phyloP scores from a whole-genome alignment of 2,888 invertebrate species.

The Ormia ochracea region DNA sequence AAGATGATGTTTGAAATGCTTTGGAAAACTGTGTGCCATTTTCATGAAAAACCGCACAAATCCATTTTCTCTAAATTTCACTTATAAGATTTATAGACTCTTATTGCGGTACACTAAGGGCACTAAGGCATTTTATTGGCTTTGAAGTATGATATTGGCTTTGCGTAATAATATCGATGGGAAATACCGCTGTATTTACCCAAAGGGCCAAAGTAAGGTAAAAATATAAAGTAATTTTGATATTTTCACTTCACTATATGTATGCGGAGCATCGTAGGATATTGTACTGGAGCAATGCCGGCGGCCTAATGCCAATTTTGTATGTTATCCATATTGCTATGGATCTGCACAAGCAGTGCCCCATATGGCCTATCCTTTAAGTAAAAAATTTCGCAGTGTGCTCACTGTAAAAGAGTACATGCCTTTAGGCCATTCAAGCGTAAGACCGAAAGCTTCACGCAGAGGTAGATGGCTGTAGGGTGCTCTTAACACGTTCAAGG shows the following conservation, averaged over 20 bases:
- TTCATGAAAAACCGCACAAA: too few species aligned
- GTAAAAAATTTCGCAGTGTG: slow-evolving; percentile 79
- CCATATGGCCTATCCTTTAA: slow-evolving; percentile 88
- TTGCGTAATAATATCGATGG: slow-evolving; percentile 88
- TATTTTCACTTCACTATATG: slow-evolving; percentile 92
- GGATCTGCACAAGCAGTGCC: slow-evolving; percentile 89
- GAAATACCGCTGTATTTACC: slow-evolving; percentile 93
- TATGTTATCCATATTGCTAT: slow-evolving; percentile 96
- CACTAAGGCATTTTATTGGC: slow-evolving; percentile 93
- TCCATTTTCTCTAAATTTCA: too few species aligned
- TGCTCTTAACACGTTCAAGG: slow-evolving; percentile 85
- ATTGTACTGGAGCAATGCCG: slow-evolving; percentile 91
- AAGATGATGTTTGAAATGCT: too few species aligned
- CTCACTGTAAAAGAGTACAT: slow-evolving; percentile 82
- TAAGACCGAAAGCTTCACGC: slow-evolving; percentile 88
- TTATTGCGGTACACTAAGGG: slow-evolving; percentile 95
- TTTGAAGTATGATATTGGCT: slow-evolving; percentile 85
- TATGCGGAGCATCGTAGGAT: slow-evolving; percentile 96
- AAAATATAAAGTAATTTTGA: slow-evolving; percentile 83
- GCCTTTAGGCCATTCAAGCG: slow-evolving; percentile 88
- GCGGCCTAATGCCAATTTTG: slow-evolving; percentile 86
- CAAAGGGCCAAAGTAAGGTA: slow-evolving; percentile 85
- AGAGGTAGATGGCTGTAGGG: slow-evolving; percentile 85
- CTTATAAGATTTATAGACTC: slow-evolving; percentile 93
- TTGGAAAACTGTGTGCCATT: too few species aligned